Percentiles rank a stretch among this genome's conserved stretches.
Evolutionary conservation across 2,113 vertebrate species (phyloP).

Genomic region (Piprites chloris): DNA sequence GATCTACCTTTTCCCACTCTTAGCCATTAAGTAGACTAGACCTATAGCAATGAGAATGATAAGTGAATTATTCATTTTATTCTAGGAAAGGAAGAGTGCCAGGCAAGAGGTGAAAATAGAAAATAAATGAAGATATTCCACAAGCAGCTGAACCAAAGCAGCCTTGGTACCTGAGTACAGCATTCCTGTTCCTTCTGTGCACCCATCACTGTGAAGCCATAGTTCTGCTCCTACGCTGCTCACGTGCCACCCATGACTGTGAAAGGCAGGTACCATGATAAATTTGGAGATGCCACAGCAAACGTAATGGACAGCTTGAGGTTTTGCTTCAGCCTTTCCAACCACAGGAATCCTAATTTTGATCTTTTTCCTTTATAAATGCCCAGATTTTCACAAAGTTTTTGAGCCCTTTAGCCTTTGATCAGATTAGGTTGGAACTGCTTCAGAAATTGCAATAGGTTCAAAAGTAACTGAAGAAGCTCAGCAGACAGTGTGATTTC

Average conservation of each 20-base stretch:
- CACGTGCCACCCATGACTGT: fast-evolving
- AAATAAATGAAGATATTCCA: background rate
- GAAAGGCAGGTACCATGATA: background rate
- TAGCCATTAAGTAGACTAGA: background rate
- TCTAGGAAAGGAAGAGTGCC: background rate
- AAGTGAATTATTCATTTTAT: background rate
- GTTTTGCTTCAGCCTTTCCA: background rate
- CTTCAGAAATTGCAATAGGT: background rate
- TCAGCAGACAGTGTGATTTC: background rate
- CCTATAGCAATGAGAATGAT: background rate
- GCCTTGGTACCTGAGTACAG: background rate
- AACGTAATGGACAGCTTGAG: background rate
- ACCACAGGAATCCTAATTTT: background rate
- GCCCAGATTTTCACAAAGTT: background rate
- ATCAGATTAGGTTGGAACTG: background rate
- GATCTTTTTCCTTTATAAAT: background rate
- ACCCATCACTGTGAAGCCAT: background rate
- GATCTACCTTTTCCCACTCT: background rate
- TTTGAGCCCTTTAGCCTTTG: background rate
- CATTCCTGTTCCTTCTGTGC: background rate
- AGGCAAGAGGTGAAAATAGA: background rate
- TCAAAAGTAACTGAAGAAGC: constrained; percentile 4
- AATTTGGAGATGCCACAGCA: background rate
- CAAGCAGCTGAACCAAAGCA: background rate
- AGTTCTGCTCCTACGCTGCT: background rate